A percentile compares a stretch with the other conserved stretches of the same genome.
Evolutionary conservation across 2,888 invertebrate genomes (phyloP).

Genomic region (Drosophila leonis): DNA sequence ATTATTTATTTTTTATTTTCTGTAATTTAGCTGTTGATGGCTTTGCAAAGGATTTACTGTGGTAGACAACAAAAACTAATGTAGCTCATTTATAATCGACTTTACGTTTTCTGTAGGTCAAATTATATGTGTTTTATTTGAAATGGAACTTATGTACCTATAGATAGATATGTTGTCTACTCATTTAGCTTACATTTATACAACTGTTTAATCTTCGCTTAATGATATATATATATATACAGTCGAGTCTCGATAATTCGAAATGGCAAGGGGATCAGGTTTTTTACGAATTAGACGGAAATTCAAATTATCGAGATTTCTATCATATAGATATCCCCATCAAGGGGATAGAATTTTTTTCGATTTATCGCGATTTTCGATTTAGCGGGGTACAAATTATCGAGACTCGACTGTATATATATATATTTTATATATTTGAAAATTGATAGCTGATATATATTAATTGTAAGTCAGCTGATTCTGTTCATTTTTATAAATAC

Average conservation of each 20-base stretch:
- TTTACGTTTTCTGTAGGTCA: not conserved
- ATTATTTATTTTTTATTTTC: not conserved
- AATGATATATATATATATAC: not conserved
- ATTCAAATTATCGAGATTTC: too few relatives aligned
- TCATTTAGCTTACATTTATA: not conserved
- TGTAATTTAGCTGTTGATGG: not conserved
- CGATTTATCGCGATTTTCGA: too few relatives aligned
- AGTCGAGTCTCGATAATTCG: too few relatives aligned
- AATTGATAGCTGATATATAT: not conserved
- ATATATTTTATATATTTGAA: not conserved
- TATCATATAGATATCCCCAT: too few relatives aligned
- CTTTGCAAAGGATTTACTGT: slow-evolving; percentile 15
- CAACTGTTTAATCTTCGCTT: not conserved
- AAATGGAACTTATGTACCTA: not conserved
- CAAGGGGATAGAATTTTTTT: too few relatives aligned
- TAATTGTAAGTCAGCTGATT: not conserved
- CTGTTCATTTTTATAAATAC: not conserved
- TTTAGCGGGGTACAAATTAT: too few relatives aligned
- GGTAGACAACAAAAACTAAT: not conserved
- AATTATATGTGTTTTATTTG: not conserved
- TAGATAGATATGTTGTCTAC: not conserved
- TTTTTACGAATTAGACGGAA: too few relatives aligned
- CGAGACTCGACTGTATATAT: too few relatives aligned
- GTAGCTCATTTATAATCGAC: not conserved
- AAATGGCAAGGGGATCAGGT: too few relatives aligned